phyloP scores from a whole-genome alignment of 2,888 invertebrate genomes.

The Cyclophora punctaria region DNA sequence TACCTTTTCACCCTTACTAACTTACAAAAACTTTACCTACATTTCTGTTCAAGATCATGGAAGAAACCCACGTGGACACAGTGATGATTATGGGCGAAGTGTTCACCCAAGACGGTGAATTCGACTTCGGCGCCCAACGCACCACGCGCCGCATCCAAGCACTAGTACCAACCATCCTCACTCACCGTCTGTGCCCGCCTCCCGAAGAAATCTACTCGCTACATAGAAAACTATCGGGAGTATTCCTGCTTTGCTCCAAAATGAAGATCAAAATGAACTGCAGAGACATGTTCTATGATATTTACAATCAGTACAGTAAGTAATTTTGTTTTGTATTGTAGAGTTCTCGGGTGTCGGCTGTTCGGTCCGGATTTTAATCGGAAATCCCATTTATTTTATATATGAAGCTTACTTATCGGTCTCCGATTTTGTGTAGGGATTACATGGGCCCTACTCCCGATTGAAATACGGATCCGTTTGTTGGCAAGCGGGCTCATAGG shows the following conservation, averaged over 20 bases:
- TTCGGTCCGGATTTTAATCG: too few relatives aligned
- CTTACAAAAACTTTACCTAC: neutral
- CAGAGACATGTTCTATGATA: constrained; percentile 85
- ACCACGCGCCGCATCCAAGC: constrained; percentile 87
- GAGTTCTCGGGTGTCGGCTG: too few relatives aligned
- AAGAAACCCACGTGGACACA: constrained; percentile 95
- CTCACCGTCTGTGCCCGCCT: constrained; percentile 95
- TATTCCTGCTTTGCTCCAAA: constrained; percentile 93
- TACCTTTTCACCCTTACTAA: neutral
- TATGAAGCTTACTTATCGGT: too few relatives aligned
- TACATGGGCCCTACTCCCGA: too few relatives aligned
- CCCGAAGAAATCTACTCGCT: constrained; percentile 99
- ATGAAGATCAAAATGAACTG: constrained; percentile 88
- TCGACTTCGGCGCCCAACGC: constrained; percentile 91
- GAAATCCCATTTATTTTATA: too few relatives aligned
- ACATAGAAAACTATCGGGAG: constrained; percentile 96
- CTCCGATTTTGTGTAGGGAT: too few relatives aligned
- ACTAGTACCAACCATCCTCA: constrained; percentile 94
- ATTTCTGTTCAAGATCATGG: constrained; percentile 78
- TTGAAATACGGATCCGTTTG: too few relatives aligned
- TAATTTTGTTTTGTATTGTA: too few relatives aligned
- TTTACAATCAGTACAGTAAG: constrained; percentile 79
- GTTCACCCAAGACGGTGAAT: constrained; percentile 84
- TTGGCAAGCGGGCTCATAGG: too few relatives aligned
- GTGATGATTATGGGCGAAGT: constrained; percentile 98